These are phyloP conservation scores for Hippocampus barbouri DNA, from an alignment of 2,113 vertebrate species.

Conservation along the genomic window DNA sequence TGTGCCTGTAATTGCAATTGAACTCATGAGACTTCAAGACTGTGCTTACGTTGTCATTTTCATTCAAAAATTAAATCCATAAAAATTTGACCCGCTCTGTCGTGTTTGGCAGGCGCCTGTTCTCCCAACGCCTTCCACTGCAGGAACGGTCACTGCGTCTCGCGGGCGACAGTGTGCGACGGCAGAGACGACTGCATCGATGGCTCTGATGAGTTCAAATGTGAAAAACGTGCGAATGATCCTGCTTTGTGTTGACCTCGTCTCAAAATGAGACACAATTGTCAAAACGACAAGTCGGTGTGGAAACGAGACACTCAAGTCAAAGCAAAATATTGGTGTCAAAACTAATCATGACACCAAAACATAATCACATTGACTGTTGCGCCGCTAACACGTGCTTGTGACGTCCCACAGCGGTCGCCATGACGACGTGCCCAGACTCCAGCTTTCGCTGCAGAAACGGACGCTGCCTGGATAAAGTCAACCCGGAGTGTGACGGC, in stretches of 20 bases:
- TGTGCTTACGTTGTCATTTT: too few relatives aligned
- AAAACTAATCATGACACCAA: not conserved
- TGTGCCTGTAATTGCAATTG: not conserved
- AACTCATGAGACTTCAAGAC: too few relatives aligned
- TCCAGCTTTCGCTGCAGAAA: conserved; percentile 78
- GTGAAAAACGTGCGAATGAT: conserved; percentile 70
- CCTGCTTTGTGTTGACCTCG: not conserved
- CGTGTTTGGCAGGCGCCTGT: conserved; percentile 49
- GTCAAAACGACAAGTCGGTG: not conserved
- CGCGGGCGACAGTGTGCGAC: conserved; percentile 62
- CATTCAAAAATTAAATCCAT: too few relatives aligned
- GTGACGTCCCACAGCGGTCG: conserved; percentile 3
- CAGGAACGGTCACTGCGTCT: conserved; percentile 70
- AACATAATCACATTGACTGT: not conserved
- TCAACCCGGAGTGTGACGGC: conserved; percentile 85
- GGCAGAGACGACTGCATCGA: conserved; percentile 77
- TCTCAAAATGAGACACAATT: not conserved
- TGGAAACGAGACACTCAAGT: not conserved
- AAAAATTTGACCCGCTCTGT: not conserved
- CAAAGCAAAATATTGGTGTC: not conserved
- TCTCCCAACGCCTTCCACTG: conserved; percentile 68
- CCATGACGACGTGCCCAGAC: conserved; percentile 69
- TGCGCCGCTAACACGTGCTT: not conserved
- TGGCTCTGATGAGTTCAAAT: conserved; percentile 80
- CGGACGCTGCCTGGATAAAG: conserved; percentile 79